Percentiles rank a stretch among this genome's conserved stretches.
Conservation (phyloP, 2,888 invertebrate genomes). For the Zhengitettix transpicula region DNA sequence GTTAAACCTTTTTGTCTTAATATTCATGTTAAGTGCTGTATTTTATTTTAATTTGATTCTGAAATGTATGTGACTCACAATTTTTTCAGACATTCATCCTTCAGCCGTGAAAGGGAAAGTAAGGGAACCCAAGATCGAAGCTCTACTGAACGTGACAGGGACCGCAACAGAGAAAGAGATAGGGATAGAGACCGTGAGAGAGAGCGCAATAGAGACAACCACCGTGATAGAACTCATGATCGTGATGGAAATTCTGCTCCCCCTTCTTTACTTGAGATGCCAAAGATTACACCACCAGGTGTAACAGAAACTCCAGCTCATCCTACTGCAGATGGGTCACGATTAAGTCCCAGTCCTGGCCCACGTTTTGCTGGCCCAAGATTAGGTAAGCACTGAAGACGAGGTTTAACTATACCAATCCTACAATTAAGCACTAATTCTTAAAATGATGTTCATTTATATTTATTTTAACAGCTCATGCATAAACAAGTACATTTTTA, state of each 20-base stretch:
- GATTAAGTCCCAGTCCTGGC: not conserved
- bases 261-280: conserved; percentile 19
- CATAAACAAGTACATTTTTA: too few species aligned
- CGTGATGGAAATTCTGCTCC: conserved; percentile 15
- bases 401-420: too few species aligned
- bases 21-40: too few species aligned
- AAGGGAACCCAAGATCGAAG: conserved; percentile 12
- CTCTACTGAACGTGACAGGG: conserved; percentile 18
- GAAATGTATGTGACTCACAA: not conserved
- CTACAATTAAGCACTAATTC: too few species aligned
- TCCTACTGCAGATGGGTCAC: not conserved
- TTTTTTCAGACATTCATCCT: not conserved
- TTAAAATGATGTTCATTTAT: too few species aligned
- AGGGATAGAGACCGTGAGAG: conserved; percentile 19
- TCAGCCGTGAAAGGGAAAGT: not conserved
- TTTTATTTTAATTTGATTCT: too few species aligned
- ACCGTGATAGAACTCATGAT: conserved; percentile 12
- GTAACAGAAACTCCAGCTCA: not conserved
- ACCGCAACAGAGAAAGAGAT: conserved; percentile 22
- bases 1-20: too few species aligned
- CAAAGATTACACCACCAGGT: conserved; percentile 10
- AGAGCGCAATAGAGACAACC: conserved; percentile 14
- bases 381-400: conserved; percentile 1
- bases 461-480: too few species aligned
- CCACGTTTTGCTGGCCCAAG: conserved; percentile 4